A percentile compares a stretch with the other conserved stretches of the same genome.
Evolutionary conservation across 2,888 invertebrate genomes (phyloP).

Genomic region (Drosophila silvestris): DNA sequence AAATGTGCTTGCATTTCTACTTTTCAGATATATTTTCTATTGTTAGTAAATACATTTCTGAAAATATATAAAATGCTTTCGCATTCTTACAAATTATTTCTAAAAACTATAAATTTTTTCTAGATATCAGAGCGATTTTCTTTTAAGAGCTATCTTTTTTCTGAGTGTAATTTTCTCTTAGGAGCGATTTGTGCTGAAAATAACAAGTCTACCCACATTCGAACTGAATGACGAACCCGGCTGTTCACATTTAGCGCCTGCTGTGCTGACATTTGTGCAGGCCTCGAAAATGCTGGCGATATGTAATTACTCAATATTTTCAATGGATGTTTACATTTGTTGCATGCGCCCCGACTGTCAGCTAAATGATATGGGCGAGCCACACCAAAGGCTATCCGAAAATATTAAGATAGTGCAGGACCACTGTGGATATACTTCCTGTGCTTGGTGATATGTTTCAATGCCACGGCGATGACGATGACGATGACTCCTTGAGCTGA

Average conservation of each 20-base stretch:
- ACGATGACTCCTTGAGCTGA: slow-evolving; percentile 46
- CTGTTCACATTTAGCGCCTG: slow-evolving; percentile 33
- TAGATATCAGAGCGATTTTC: not conserved
- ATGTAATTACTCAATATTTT: slow-evolving; percentile 33
- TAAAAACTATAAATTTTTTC: not conserved
- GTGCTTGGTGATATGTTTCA: slow-evolving; percentile 33
- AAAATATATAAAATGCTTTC: not conserved
- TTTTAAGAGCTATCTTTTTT: not conserved
- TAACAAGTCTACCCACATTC: slow-evolving; percentile 33
- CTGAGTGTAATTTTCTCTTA: not conserved
- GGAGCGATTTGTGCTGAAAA: slow-evolving; percentile 38
- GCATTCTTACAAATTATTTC: not conserved
- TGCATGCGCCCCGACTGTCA: slow-evolving; percentile 10
- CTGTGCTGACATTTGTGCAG: slow-evolving; percentile 10
- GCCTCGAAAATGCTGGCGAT: slow-evolving; percentile 31
- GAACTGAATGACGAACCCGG: slow-evolving; percentile 14
- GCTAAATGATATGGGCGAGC: slow-evolving; percentile 43
- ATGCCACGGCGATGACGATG: slow-evolving; percentile 29
- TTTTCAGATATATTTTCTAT: not conserved
- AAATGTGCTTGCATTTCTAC: not conserved
- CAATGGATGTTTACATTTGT: slow-evolving; percentile 26
- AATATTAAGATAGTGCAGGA: slow-evolving; percentile 27
- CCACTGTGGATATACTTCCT: slow-evolving; percentile 38
- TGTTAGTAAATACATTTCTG: not conserved
- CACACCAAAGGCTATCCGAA: slow-evolving; percentile 39